A percentile compares a stretch with the other conserved stretches of the same genome.
Evolutionary conservation across 2,888 invertebrate species (phyloP).

Genomic region (Euclidia mi): DNA sequence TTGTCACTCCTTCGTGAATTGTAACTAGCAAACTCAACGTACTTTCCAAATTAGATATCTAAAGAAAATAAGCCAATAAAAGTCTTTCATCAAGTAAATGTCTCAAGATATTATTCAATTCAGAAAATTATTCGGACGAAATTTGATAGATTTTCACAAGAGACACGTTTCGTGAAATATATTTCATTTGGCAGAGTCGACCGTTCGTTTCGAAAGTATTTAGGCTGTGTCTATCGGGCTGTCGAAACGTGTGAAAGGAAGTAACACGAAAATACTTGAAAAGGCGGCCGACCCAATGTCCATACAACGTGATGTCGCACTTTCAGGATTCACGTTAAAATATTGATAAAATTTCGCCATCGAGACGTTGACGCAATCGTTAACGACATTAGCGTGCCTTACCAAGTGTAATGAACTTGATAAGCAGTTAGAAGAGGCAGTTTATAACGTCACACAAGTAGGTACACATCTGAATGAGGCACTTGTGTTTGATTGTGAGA

Average conservation of each 20-base stretch:
- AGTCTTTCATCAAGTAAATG: conserved; percentile 40
- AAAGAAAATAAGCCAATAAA: conserved; percentile 33
- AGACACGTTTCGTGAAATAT: conserved; percentile 22
- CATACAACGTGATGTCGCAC: conserved; percentile 15
- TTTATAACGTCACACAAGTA: conserved; percentile 29
- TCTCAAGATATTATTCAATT: conserved; percentile 37
- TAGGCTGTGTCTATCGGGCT: conserved; percentile 6
- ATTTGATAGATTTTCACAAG: conserved; percentile 32
- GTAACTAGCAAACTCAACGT: neutral
- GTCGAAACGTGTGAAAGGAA: conserved; percentile 19
- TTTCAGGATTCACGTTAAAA: conserved; percentile 14
- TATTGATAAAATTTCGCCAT: conserved; percentile 19
- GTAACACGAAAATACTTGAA: conserved; percentile 32
- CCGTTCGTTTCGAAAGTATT: conserved; percentile 12
- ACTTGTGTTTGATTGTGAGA: conserved; percentile 32
- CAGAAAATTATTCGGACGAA: conserved; percentile 24
- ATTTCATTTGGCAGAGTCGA: conserved; percentile 28
- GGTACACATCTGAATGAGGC: conserved; percentile 30
- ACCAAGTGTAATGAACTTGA: conserved; percentile 38
- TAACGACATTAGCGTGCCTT: conserved; percentile 12
- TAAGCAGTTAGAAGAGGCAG: conserved; percentile 31
- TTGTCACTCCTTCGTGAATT: neutral
- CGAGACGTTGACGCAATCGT: conserved; percentile 24
- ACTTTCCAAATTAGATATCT: conserved; percentile 23
- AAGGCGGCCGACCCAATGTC: conserved; percentile 26